Base-by-base conservation (phyloP, 2,797 vertebrate genomes). In the Mycteria americana region DNA sequence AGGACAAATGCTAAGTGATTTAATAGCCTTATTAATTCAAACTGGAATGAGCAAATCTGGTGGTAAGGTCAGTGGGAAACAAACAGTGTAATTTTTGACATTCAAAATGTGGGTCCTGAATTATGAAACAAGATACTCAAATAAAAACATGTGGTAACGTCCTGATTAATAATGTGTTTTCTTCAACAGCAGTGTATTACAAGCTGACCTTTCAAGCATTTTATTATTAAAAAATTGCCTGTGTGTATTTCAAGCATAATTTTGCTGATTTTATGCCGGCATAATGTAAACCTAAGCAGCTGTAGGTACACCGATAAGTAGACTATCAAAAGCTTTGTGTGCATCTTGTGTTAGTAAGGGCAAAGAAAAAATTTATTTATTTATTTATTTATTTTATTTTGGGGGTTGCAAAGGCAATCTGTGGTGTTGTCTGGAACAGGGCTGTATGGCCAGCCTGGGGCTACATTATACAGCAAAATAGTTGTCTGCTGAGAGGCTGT, bases 141-240 rank as follows among this genome's bases (percentile, higher is more conserved):
- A 74, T 82, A 43, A 82, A 94, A 93, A 16, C 33, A 77, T 80
- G 59, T 28, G 4, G 62, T 83, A 78, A 89, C 51, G 45, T 92
- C 46, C 82, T 84, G 62, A 82, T 96, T 85, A 92, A 57, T 85
- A 88, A 82, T 70, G 53, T 81, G 70, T 63, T 95, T 91, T 93
- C 65, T 93, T 92, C 83, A 93, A 48, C 50, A 69, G 73, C 80
- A 73, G 31, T 30, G n/a, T 75, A 63, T 33, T 82, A 37, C n/a
- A 28, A 88, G 56, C 51, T 93, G 85, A 90, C 76, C 70, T 96
- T 90, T 92, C 74, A 85, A 82, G 48, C 30, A 56, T 95, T 92
- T 93, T 72, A 57, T 75, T 35, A 60, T 50, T 70, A 83, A 64
- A 21, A 53, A 18, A 7, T 10, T 41, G 57, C 19, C 41, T 41